These are phyloP conservation scores for Anisognathus igniventris DNA, from an alignment of 2,797 vertebrate species.

Conservation along the genomic window DNA sequence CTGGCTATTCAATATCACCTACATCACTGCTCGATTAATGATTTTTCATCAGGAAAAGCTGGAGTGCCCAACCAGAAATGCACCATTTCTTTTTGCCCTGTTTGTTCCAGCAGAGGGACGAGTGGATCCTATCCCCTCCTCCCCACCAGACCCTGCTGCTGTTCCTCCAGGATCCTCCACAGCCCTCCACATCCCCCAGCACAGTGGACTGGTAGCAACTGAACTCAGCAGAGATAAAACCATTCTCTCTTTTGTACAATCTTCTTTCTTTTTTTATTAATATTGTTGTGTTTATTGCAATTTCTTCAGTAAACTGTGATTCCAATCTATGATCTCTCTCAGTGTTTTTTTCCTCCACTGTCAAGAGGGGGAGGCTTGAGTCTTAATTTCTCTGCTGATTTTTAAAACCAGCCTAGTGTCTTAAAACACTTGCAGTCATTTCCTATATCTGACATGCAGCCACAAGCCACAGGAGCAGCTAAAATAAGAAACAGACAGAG, in stretches of 20 bases:
- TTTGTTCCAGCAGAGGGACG: accelerated
- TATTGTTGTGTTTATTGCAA: not conserved
- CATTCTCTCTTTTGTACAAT: not conserved
- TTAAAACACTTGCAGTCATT: not conserved
- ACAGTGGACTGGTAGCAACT: accelerated
- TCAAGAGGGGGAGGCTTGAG: not conserved
- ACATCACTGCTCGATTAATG: not conserved
- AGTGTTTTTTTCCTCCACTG: not conserved
- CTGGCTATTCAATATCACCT: not conserved
- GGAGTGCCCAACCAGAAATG: accelerated
- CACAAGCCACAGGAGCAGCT: not conserved
- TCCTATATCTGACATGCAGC: not conserved
- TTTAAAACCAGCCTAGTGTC: not conserved
- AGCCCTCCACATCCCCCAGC: accelerated
- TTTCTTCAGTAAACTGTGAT: not conserved
- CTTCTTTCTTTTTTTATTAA: not conserved
- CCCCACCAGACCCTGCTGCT: not conserved
- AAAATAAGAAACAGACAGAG: not conserved
- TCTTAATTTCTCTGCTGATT: not conserved
- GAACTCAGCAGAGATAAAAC: not conserved
- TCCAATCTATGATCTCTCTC: not conserved
- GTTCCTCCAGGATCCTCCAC: not conserved
- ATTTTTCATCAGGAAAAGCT: not conserved
- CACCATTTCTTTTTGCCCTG: accelerated
- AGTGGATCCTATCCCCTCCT: not conserved